Evolutionary conservation across 2,113 vertebrate species (phyloP).

Genomic region (Mola mola): DNA sequence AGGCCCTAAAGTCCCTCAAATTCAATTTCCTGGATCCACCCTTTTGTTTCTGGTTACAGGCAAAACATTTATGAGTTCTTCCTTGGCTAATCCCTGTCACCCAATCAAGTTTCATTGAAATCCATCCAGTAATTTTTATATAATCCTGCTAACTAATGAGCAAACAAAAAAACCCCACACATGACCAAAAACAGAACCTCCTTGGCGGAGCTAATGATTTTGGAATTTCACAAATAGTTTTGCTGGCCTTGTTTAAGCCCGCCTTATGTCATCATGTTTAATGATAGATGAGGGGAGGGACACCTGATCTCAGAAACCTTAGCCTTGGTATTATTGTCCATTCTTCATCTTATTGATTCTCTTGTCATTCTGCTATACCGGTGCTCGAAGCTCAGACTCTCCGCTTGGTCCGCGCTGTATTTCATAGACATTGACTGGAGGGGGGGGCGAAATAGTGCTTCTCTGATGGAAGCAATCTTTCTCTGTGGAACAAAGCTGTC

Average conservation of each 20-base stretch:
- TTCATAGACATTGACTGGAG: slow-evolving; percentile 68
- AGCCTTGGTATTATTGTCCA: slow-evolving; percentile 63
- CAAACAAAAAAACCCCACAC: too few relatives aligned
- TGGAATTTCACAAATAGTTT: slow-evolving; percentile 4
- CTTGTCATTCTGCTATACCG: slow-evolving; percentile 61
- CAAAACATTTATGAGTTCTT: too few relatives aligned
- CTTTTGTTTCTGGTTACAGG: too few relatives aligned
- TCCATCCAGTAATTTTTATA: too few relatives aligned
- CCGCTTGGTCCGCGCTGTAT: slow-evolving; percentile 60
- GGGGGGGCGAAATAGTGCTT: slow-evolving; percentile 34
- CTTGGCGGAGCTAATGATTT: too few relatives aligned
- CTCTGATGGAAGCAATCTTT: slow-evolving; percentile 60
- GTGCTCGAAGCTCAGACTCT: slow-evolving; percentile 63
- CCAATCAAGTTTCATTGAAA: too few relatives aligned
- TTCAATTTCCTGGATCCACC: too few relatives aligned
- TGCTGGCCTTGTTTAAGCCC: slow-evolving; percentile 4
- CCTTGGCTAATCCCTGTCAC: too few relatives aligned
- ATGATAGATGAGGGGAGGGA: slow-evolving; percentile 65
- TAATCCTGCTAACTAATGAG: too few relatives aligned
- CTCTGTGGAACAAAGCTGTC: slow-evolving; percentile 59
- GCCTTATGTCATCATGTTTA: slow-evolving; percentile 17
- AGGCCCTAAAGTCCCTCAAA: too few relatives aligned
- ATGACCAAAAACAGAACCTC: too few relatives aligned
- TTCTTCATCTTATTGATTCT: slow-evolving; percentile 76
- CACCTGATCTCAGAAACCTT: slow-evolving; percentile 58